These are phyloP conservation scores for Zalophus californianus DNA, from an alignment of 2,797 vertebrate species.

Conservation along the genomic window DNA sequence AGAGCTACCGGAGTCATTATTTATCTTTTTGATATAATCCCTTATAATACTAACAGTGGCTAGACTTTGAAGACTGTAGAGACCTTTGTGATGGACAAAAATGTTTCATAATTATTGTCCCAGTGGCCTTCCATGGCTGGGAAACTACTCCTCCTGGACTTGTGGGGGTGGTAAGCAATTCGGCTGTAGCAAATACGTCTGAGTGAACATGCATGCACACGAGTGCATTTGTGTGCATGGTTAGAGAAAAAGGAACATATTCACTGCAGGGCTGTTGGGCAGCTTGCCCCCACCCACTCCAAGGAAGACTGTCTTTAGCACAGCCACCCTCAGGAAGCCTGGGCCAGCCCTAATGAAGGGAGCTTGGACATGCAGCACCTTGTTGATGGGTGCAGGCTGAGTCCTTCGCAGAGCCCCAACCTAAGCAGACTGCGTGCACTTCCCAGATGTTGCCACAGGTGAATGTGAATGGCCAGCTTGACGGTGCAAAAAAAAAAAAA, in stretches of 20 bases:
- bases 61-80: background rate
- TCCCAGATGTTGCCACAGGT: background rate
- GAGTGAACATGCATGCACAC: rapidly evolving
- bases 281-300: background rate
- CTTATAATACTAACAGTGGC: background rate
- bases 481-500: background rate
- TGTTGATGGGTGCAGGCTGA: background rate
- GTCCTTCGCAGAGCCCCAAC: background rate
- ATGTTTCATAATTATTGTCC: background rate
- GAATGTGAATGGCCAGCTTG: background rate
- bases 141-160: background rate
- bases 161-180: background rate
- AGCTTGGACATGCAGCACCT: too few species aligned
- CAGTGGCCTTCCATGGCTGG: background rate
- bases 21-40: background rate
- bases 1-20: background rate
- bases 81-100: background rate
- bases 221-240: too few species aligned
- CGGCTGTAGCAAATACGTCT: background rate
- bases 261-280: too few species aligned
- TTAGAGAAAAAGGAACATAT: background rate
- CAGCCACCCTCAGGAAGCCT: background rate
- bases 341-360: background rate
- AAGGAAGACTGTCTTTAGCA: background rate
- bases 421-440: background rate